Conservation (phyloP, 2,113 vertebrate species). For the Coturnix japonica region DNA sequence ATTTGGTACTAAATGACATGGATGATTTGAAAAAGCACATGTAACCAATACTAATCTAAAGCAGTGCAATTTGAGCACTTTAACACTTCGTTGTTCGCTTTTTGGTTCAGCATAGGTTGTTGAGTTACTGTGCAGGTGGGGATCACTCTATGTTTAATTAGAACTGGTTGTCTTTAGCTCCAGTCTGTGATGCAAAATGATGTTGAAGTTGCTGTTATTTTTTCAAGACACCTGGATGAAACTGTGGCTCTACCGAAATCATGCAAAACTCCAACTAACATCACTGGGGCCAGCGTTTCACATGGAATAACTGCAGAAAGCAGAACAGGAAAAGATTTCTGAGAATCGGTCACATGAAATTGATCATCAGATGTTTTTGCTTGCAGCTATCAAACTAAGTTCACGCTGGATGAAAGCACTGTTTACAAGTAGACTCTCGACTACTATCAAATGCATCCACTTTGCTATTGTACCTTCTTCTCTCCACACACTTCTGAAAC, state of each 20-base stretch:
- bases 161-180: background rate
- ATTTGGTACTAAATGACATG: background rate
- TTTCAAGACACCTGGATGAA: background rate
- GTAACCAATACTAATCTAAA: background rate
- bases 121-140: background rate
- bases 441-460: background rate
- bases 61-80: background rate
- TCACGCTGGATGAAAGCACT: background rate
- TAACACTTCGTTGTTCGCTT: background rate
- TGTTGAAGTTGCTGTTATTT: background rate
- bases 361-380: constrained; percentile 30
- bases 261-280: background rate
- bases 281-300: constrained; percentile 6
- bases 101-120: background rate
- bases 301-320: background rate
- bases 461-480: background rate
- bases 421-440: background rate
- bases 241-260: background rate
- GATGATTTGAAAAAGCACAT: background rate
- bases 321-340: constrained; percentile 4
- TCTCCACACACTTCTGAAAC: background rate
- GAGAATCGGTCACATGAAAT: constrained; percentile 19
- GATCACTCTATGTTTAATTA: background rate
- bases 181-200: background rate
- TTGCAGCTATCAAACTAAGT: constrained; percentile 22